These are phyloP conservation scores for Ahaetulla prasina DNA, from an alignment of 2,113 vertebrate species.

Conservation along the genomic window DNA sequence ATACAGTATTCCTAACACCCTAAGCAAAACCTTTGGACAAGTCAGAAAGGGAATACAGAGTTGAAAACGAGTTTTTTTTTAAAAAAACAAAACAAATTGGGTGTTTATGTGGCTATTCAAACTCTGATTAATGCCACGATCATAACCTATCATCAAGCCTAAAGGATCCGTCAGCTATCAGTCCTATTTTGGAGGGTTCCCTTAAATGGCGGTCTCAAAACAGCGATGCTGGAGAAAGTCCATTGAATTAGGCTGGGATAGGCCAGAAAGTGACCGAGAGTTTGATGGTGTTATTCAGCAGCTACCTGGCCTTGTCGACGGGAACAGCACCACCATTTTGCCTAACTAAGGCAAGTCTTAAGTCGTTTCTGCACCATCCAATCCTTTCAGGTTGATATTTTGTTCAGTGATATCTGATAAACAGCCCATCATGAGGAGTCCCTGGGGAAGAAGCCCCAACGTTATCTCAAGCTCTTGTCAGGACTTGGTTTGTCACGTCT, in stretches of 20 bases:
- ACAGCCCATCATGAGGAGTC: conserved; percentile 15
- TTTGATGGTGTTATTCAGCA: conserved; percentile 14
- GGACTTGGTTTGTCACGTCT: background rate
- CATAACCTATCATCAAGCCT: conserved; percentile 30
- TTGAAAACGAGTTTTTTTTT: background rate
- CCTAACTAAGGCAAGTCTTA: conserved; percentile 27
- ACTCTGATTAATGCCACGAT: conserved; percentile 18
- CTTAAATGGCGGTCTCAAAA: conserved; percentile 11
- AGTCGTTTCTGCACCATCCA: conserved; percentile 11
- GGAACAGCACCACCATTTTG: conserved; percentile 31
- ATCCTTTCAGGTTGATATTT: background rate
- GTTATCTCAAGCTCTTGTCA: background rate
- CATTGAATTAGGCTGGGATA: background rate
- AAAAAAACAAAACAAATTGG: conserved; percentile 5
- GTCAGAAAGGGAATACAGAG: background rate
- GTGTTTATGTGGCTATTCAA: conserved; percentile 34
- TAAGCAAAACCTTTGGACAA: conserved; percentile 56
- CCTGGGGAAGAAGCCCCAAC: conserved; percentile 46
- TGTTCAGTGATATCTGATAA: conserved; percentile 24
- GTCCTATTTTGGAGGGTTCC: background rate
- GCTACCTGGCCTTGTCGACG: conserved; percentile 25
- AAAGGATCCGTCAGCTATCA: conserved; percentile 24
- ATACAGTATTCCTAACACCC: conserved; percentile 59
- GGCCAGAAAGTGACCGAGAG: conserved; percentile 1
- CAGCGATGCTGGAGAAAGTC: background rate